A percentile compares a stretch with the other conserved stretches of the same genome.
These are phyloP conservation scores for Triops longicaudatus DNA, from an alignment of 1,140 invertebrate genomes.

Conservation along the genomic window DNA sequence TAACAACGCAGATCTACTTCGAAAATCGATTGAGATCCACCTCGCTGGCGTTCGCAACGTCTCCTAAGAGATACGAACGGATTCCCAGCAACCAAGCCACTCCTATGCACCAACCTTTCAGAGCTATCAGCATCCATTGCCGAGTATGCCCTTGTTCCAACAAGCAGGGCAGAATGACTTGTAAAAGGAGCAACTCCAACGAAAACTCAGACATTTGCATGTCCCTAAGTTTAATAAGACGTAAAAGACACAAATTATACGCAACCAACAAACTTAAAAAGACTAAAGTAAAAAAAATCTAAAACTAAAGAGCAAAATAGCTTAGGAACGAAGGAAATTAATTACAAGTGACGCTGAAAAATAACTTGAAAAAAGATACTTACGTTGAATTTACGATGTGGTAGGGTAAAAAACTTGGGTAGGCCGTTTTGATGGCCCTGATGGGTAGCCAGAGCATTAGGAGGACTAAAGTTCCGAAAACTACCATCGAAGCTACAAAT, in stretches of 20 bases:
- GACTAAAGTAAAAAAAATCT: constrained; percentile 8
- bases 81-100: constrained; percentile 79
- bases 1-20: background rate
- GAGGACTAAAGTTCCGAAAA: constrained; percentile 91
- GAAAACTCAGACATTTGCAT: constrained; percentile 61
- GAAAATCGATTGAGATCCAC: constrained; percentile 25
- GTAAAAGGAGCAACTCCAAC: constrained; percentile 83
- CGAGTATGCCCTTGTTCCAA: constrained; percentile 92
- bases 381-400: constrained; percentile 61
- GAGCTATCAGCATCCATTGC: constrained; percentile 78
- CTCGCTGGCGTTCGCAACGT: constrained; percentile 40
- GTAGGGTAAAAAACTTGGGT: constrained; percentile 88
- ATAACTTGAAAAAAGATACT: constrained; percentile 28
- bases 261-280: constrained; percentile 23
- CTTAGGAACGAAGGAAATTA: background rate
- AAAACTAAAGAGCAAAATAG: background rate
- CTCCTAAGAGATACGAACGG: constrained; percentile 77
- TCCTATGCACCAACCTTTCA: constrained; percentile 78
- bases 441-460: constrained; percentile 95
- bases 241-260: background rate
- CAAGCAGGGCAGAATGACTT: constrained; percentile 90
- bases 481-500: constrained; percentile 82
- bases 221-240: constrained; percentile 49
- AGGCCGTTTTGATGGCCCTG: constrained; percentile 67
- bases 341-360: background rate